Evolutionary conservation across 1,140 invertebrate genomes (phyloP).

Genomic region (Pantala flavescens): DNA sequence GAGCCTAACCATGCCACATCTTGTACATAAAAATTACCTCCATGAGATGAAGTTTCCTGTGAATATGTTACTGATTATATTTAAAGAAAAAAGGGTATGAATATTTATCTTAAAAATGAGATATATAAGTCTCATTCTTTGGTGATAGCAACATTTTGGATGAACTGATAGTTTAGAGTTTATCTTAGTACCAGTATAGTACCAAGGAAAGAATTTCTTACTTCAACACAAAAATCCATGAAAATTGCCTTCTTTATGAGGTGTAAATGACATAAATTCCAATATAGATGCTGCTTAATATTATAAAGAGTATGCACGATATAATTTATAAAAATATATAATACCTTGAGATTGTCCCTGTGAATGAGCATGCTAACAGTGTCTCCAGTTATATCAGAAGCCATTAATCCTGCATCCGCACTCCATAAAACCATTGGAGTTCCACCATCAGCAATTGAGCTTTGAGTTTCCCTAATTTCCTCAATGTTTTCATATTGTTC

Average conservation of each 20-base stretch:
- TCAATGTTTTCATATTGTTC: not conserved
- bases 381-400: conserved; percentile 63
- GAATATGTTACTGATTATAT: not conserved
- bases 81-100: too few relatives aligned
- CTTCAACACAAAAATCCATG: too few relatives aligned
- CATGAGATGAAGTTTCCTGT: conserved; percentile 25
- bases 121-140: too few relatives aligned
- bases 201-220: too few relatives aligned
- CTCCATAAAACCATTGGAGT: conserved; percentile 41
- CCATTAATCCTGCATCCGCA: conserved; percentile 52
- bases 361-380: conserved; percentile 52
- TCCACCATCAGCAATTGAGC: not conserved
- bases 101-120: too few relatives aligned
- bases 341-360: conserved; percentile 37
- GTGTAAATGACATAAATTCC: too few relatives aligned
- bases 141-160: too few relatives aligned
- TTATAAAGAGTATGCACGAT: too few relatives aligned
- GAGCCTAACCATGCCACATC: conserved; percentile 55
- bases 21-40: conserved; percentile 43
- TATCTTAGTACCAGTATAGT: too few relatives aligned
- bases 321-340: not conserved
- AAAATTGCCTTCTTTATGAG: too few relatives aligned
- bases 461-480: not conserved
- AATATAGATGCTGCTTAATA: too few relatives aligned
- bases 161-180: too few relatives aligned